phyloP scores from a whole-genome alignment of 2,888 invertebrate genomes.

The Nymphalis urticae region DNA sequence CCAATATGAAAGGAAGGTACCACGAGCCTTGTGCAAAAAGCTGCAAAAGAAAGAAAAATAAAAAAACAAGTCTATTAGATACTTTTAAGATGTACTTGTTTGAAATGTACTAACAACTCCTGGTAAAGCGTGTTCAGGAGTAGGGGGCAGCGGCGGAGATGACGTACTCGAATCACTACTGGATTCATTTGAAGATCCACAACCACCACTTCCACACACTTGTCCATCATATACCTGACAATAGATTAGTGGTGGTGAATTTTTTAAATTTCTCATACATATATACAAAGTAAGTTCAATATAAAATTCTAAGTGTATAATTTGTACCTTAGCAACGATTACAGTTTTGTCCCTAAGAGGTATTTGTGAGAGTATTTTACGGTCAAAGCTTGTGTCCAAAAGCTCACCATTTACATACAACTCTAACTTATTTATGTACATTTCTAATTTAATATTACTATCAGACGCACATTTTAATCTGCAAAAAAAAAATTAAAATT shows the following conservation, averaged over 20 bases:
- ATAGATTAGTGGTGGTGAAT: background rate
- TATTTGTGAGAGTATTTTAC: conserved; percentile 92
- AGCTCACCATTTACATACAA: conserved; percentile 94
- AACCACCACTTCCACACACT: conserved; percentile 74
- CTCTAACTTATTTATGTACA: conserved; percentile 95
- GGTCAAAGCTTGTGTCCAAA: conserved; percentile 92
- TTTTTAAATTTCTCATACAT: background rate
- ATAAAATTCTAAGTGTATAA: background rate
- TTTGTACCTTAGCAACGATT: conserved; percentile 74
- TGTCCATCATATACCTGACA: conserved; percentile 72
- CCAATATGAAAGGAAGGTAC: conserved; percentile 90
- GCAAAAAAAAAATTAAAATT: conserved; percentile 46
- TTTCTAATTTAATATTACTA: conserved; percentile 91
- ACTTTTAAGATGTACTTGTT: background rate
- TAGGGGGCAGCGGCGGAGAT: conserved; percentile 93
- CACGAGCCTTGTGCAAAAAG: conserved; percentile 89
- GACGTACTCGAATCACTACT: conserved; percentile 97
- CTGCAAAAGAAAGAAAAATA: conserved; percentile 20
- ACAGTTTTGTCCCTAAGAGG: conserved; percentile 94
- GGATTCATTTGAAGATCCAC: conserved; percentile 86
- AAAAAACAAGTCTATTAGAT: background rate
- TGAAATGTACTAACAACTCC: conserved; percentile 87
- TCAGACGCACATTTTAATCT: conserved; percentile 75
- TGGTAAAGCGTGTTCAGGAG: conserved; percentile 94
- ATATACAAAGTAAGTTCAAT: background rate